These are phyloP conservation scores for Hypolimnas misippus DNA, from an alignment of 2,888 invertebrate genomes.

Conservation along the genomic window DNA sequence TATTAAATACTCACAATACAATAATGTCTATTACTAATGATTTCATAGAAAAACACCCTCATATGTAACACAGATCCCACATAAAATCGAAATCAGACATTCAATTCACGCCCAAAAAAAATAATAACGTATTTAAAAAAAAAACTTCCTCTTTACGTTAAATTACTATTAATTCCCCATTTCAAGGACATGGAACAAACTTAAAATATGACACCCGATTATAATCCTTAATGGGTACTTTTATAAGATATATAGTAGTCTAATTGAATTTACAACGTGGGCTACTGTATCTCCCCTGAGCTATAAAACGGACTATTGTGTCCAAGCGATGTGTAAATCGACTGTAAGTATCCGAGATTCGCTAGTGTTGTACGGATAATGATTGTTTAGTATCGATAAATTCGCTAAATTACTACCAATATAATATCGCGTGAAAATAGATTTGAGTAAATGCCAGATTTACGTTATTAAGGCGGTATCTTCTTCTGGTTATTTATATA, in stretches of 20 bases:
- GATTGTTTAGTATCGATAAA: slow-evolving; percentile 34
- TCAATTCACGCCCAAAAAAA: slow-evolving; percentile 4
- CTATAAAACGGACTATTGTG: slow-evolving; percentile 55
- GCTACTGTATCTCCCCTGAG: slow-evolving; percentile 50
- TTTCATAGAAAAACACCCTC: slow-evolving; percentile 1
- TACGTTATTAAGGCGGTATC: background rate
- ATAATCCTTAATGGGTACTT: slow-evolving; percentile 44
- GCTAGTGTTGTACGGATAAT: slow-evolving; percentile 47
- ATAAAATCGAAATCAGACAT: slow-evolving; percentile 1
- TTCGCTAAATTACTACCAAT: slow-evolving; percentile 24
- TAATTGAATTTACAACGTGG: slow-evolving; percentile 14
- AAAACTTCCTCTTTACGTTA: slow-evolving; percentile 39
- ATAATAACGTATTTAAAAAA: slow-evolving; percentile 13
- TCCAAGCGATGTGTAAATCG: slow-evolving; percentile 65
- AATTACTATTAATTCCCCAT: slow-evolving; percentile 4
- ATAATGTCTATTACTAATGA: background rate
- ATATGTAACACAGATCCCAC: slow-evolving; percentile 12
- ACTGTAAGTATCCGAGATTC: slow-evolving; percentile 50
- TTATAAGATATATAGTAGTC: slow-evolving; percentile 20
- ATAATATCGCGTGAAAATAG: slow-evolving; percentile 15
- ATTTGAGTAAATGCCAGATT: slow-evolving; percentile 15
- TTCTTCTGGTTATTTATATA: slow-evolving; percentile 8
- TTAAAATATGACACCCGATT: slow-evolving; percentile 3
- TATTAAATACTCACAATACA: no score
- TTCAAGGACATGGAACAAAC: slow-evolving; percentile 33